Conservation (phyloP, 2,888 invertebrate species). For the Troides helena region DNA sequence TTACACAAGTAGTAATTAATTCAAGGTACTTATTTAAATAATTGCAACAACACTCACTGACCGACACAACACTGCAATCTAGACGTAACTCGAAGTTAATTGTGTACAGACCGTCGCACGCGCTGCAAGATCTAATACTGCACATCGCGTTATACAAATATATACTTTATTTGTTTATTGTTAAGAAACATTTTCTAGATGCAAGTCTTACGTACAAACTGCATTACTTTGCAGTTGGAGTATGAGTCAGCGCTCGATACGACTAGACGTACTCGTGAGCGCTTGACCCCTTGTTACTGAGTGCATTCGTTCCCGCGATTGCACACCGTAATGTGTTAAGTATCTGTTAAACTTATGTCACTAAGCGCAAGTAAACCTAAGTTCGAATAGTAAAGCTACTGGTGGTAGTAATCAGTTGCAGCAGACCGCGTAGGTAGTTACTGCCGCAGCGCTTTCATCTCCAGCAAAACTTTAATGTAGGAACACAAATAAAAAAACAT, state of each 20-base stretch:
- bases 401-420: no score
- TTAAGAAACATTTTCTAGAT: constrained; percentile 1
- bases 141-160: not conserved
- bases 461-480: no score
- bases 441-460: no score
- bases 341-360: not conserved
- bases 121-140: constrained; percentile 3
- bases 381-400: not conserved
- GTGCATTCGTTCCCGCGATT: constrained; percentile 19
- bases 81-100: constrained; percentile 18
- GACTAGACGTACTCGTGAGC: constrained; percentile 24
- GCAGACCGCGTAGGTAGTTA: no score
- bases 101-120: constrained; percentile 1
- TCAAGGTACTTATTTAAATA: not conserved
- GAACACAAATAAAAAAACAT: no score
- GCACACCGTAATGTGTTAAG: constrained; percentile 1
- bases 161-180: not conserved
- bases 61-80: constrained; percentile 3
- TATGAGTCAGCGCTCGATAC: constrained; percentile 25
- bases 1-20: not conserved
- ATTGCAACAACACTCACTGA: constrained; percentile 2
- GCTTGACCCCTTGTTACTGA: constrained; percentile 23
- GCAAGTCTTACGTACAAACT: not conserved
- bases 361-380: not conserved
- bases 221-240: constrained; percentile 1